A percentile compares a stretch with the other conserved stretches of the same genome.
Evolutionary conservation across 2,888 invertebrate genomes (phyloP).

Genomic region (Thyatira batis): DNA sequence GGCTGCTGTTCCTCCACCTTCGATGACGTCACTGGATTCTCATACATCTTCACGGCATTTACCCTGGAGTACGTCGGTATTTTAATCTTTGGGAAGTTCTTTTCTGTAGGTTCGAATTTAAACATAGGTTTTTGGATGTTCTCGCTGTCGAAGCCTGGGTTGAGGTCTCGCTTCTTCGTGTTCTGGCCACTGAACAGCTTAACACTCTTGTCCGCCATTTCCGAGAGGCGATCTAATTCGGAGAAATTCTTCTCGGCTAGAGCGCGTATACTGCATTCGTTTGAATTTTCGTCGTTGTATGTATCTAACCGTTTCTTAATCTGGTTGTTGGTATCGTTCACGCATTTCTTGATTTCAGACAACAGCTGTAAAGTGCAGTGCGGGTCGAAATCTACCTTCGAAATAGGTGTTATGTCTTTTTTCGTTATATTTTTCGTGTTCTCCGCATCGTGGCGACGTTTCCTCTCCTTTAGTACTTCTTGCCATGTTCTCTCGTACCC

Average conservation of each 20-base stretch:
- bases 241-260: constrained; percentile 76
- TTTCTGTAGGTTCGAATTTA: constrained; percentile 33
- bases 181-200: constrained; percentile 68
- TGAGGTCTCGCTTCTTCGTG: constrained; percentile 60
- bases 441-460: constrained; percentile 75
- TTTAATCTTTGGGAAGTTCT: constrained; percentile 56
- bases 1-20: constrained; percentile 69
- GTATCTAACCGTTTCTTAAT: constrained; percentile 69
- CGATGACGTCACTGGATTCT: constrained; percentile 39
- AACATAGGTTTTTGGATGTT: constrained; percentile 53
- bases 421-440: constrained; percentile 30
- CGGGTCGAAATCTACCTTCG: constrained; percentile 46
- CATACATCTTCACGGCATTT: constrained; percentile 60
- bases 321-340: constrained; percentile 72
- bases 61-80: constrained; percentile 72
- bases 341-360: constrained; percentile 70
- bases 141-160: constrained; percentile 70
- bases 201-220: constrained; percentile 73
- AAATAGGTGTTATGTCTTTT: constrained; percentile 25
- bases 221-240: constrained; percentile 70
- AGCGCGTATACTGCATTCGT: constrained; percentile 59
- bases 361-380: constrained; percentile 66
- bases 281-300: constrained; percentile 24
- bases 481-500: constrained; percentile 85
- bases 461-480: constrained; percentile 84